These are phyloP conservation scores for Actinia equina DNA, from an alignment of 64 coral and sea anemone species.

Conservation along the genomic window DNA sequence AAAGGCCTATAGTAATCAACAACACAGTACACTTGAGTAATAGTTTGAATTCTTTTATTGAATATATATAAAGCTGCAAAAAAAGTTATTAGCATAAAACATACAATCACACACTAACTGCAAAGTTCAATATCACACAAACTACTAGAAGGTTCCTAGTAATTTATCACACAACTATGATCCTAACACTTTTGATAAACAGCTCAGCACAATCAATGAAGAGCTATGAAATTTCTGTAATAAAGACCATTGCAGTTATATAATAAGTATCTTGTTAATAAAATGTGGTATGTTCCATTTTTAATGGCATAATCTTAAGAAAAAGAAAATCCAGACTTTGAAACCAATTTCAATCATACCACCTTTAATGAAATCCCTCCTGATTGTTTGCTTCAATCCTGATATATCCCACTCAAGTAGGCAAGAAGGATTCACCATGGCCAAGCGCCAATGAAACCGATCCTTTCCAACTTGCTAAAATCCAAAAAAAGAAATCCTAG, in stretches of 20 bases:
- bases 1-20: neutral
- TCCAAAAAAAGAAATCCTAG: conserved; percentile 28
- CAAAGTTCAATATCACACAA: neutral
- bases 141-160: too few species aligned
- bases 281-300: neutral
- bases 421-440: conserved; percentile 30
- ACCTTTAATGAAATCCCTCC: conserved; percentile 20
- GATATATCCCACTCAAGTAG: neutral
- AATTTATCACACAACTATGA: too few species aligned
- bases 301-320: neutral
- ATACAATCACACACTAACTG: neutral
- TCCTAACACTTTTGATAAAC: too few species aligned
- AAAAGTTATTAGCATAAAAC: neutral
- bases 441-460: conserved; percentile 23
- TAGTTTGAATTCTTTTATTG: neutral
- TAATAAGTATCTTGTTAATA: neutral
- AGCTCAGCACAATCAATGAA: too few species aligned
- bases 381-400: conserved; percentile 7
- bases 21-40: neutral
- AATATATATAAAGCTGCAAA: neutral
- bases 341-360: conserved; percentile 1
- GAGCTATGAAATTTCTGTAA: too few species aligned
- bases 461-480: conserved; percentile 17
- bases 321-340: neutral
- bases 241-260: neutral